phyloP scores from a whole-genome alignment of 2,888 invertebrate genomes.

The Eudasyphora cyanicolor region DNA sequence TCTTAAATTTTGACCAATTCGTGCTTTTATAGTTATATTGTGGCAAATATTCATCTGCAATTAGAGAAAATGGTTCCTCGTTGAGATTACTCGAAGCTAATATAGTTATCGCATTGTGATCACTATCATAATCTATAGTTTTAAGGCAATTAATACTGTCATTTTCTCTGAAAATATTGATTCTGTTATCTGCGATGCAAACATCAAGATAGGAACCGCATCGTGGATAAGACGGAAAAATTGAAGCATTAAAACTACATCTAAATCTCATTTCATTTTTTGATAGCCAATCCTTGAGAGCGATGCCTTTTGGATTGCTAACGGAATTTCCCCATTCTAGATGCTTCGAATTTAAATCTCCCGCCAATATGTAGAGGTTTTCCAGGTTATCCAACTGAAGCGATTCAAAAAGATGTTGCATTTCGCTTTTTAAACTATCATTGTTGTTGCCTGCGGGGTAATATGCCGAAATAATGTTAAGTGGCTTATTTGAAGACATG shows the following conservation, averaged over 20 bases:
- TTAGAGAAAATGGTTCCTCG: neutral
- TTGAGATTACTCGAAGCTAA: neutral
- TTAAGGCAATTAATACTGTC: neutral
- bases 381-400: slow-evolving; percentile 21
- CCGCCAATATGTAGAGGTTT: slow-evolving; percentile 26
- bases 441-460: slow-evolving; percentile 39
- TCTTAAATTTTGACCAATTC: neutral
- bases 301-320: neutral
- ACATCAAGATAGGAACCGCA: slow-evolving; percentile 14
- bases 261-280: slow-evolving; percentile 23
- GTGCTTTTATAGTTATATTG: neutral
- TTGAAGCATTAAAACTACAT: slow-evolving; percentile 35
- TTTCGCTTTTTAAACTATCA: neutral
- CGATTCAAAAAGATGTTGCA: slow-evolving; percentile 32
- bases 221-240: slow-evolving; percentile 20
- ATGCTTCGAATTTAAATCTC: slow-evolving; percentile 43
- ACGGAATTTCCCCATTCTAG: slow-evolving; percentile 11
- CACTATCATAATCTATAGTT: slow-evolving; percentile 12
- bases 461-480: slow-evolving; percentile 42
- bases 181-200: slow-evolving; percentile 14
- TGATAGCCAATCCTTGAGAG: slow-evolving; percentile 2
- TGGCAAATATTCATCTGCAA: too few relatives aligned
- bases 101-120: neutral
- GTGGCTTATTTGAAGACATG: too few relatives aligned
- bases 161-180: neutral